Conservation (phyloP, 37 sponge, comb jelly and placozoan species). For the Halisarca cf. caerulea region DNA sequence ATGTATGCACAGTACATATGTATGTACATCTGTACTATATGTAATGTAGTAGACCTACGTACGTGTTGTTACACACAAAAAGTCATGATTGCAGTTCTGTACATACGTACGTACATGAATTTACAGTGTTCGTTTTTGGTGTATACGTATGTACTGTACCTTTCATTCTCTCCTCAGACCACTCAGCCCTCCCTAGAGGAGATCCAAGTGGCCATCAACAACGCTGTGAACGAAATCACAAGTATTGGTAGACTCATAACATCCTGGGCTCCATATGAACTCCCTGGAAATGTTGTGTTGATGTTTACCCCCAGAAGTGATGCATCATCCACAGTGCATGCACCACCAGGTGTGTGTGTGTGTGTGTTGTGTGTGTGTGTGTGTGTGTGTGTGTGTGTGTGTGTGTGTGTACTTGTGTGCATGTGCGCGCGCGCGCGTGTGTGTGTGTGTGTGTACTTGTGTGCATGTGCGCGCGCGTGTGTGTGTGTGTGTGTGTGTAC, state of each 20-base stretch:
- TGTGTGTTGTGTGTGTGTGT: too few relatives aligned
- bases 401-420: too few relatives aligned
- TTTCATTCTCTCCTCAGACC: constrained; percentile 35
- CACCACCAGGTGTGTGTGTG: not conserved
- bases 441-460: too few relatives aligned
- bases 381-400: too few relatives aligned
- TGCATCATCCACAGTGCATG: constrained; percentile 5
- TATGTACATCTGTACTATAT: too few relatives aligned
- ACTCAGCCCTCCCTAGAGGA: constrained; percentile 92
- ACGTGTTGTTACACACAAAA: too few relatives aligned
- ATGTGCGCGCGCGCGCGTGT: too few relatives aligned
- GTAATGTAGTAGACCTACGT: too few relatives aligned
- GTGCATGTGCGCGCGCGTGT: too few relatives aligned
- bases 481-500: not conserved
- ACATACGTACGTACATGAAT: not conserved
- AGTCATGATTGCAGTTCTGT: not conserved
- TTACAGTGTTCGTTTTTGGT: not conserved
- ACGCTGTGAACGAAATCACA: constrained; percentile 64
- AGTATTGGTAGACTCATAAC: constrained; percentile 63
- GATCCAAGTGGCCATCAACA: constrained; percentile 87
- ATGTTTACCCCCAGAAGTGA: constrained; percentile 25
- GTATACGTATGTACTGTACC: not conserved
- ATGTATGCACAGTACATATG: too few relatives aligned
- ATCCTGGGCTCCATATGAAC: constrained; percentile 40
- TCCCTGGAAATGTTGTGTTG: not conserved